Conservation (phyloP, 2,888 invertebrate species). For the Allophyes oxyacanthae region DNA sequence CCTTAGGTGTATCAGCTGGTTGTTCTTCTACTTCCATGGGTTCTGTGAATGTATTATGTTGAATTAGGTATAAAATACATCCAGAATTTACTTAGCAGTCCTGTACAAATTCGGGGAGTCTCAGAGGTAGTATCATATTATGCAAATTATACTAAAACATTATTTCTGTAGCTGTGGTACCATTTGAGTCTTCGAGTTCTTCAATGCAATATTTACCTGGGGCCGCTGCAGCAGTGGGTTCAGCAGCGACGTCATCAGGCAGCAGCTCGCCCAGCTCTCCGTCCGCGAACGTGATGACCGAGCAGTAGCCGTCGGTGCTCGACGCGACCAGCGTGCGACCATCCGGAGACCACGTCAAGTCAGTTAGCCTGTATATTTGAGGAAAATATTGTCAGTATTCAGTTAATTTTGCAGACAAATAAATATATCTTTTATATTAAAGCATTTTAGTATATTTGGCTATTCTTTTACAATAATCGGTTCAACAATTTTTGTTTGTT, state of each 20-base stretch:
- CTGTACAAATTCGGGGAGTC: too few relatives aligned
- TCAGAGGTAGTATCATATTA: too few relatives aligned
- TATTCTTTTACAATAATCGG: too few relatives aligned
- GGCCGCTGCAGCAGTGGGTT: constrained; percentile 16
- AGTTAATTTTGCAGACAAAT: too few relatives aligned
- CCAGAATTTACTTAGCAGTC: too few relatives aligned
- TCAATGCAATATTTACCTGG: constrained; percentile 26
- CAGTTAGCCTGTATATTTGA: constrained; percentile 78
- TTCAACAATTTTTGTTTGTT: too few relatives aligned
- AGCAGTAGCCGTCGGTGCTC: constrained; percentile 85
- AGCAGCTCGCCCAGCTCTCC: constrained; percentile 75
- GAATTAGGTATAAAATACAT: background rate
- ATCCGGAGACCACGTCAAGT: constrained; percentile 80
- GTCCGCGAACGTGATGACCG: constrained; percentile 74
- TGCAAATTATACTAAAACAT: too few relatives aligned
- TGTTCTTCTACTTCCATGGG: constrained; percentile 68
- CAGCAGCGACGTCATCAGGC: constrained; percentile 55
- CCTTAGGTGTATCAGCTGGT: constrained; percentile 44
- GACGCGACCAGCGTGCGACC: constrained; percentile 77
- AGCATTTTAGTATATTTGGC: too few relatives aligned
- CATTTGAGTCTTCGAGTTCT: background rate
- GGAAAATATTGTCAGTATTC: too few relatives aligned
- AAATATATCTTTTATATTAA: too few relatives aligned
- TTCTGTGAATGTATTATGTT: constrained; percentile 60
- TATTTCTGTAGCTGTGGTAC: too few relatives aligned